Evolutionary conservation across 2,113 vertebrate genomes (phyloP).

Genomic region (Lethenteron reissneri): DNA sequence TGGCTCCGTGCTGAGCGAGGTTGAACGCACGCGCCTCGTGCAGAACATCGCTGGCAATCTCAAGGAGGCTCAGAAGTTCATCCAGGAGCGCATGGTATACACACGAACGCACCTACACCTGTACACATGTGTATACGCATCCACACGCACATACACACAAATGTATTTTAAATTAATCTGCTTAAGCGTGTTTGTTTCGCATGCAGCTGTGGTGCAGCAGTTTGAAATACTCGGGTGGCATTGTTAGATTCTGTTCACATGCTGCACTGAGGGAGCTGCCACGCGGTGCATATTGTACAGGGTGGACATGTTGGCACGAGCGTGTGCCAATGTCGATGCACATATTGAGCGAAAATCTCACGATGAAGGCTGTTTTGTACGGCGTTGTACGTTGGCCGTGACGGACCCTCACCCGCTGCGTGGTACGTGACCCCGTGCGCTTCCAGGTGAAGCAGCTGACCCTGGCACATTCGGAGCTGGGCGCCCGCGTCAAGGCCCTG

Average conservation of each 20-base stretch:
- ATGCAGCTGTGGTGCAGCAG: not conserved
- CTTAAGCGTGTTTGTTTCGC: not conserved
- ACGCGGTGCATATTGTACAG: not conserved
- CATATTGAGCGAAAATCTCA: too few relatives aligned
- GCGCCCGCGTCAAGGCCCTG: conserved; percentile 30
- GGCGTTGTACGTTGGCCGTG: not conserved
- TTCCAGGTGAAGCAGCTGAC: conserved; percentile 51
- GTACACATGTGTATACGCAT: not conserved
- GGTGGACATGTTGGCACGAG: not conserved
- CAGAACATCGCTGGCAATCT: conserved; percentile 48
- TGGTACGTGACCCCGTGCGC: too few relatives aligned
- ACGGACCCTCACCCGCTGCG: not conserved
- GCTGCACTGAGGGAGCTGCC: not conserved
- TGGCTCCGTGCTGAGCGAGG: conserved; percentile 42
- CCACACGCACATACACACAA: not conserved
- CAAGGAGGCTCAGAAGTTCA: conserved; percentile 58
- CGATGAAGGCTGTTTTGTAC: not conserved
- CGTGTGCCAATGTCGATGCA: not conserved
- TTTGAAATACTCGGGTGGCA: not conserved
- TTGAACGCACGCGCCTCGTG: conserved; percentile 46
- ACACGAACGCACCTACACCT: conserved; percentile 13
- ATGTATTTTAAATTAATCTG: not conserved
- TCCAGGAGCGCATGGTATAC: conserved; percentile 57
- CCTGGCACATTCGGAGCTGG: conserved; percentile 49
- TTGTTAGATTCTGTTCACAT: not conserved